phyloP scores from a whole-genome alignment of 2,113 vertebrate species.

The Neopipo cinnamomea region DNA sequence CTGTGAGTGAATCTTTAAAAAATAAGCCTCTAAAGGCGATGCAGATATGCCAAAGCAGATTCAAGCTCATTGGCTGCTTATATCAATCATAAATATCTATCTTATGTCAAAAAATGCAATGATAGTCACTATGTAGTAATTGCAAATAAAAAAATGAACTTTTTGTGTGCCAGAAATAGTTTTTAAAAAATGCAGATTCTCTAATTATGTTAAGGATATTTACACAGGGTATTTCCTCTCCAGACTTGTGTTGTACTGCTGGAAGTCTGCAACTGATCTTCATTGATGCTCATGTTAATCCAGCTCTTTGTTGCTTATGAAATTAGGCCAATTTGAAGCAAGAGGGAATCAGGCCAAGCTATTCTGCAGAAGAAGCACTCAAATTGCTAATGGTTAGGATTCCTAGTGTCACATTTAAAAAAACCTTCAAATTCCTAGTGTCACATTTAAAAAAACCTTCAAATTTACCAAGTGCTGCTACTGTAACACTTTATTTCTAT shows the following conservation, averaged over 20 bases:
- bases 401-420: background rate
- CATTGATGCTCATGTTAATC: background rate
- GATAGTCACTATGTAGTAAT: background rate
- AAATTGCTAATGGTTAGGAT: background rate
- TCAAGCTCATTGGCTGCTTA: background rate
- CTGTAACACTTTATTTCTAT: background rate
- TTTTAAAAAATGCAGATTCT: background rate
- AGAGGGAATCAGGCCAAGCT: background rate
- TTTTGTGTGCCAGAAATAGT: background rate
- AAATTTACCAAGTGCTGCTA: background rate
- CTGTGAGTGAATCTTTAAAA: background rate
- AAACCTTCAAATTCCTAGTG: background rate
- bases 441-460: background rate
- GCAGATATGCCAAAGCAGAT: background rate
- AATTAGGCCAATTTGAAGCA: background rate
- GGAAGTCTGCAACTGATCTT: background rate
- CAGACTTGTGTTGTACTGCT: background rate
- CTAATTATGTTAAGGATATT: background rate
- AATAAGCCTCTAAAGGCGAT: background rate
- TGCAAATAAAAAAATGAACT: background rate
- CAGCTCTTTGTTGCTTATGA: background rate
- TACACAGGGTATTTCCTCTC: background rate
- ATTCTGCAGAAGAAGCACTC: background rate
- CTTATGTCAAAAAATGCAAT: background rate
- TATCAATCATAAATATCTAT: background rate